phyloP scores from a whole-genome alignment of 2,797 vertebrate genomes.

The Danio tinwini region DNA sequence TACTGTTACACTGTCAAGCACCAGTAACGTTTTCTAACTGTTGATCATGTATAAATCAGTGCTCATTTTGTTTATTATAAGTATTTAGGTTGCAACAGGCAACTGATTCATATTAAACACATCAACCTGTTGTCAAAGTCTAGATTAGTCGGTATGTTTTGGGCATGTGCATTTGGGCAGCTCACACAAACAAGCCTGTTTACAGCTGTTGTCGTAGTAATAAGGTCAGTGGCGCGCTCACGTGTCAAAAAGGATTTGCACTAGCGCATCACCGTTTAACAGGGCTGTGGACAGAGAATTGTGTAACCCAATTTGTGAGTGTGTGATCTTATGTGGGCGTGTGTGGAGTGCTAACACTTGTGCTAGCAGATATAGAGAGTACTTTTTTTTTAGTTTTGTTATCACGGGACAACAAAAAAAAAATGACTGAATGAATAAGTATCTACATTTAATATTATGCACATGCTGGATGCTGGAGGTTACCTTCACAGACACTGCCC shows the following conservation, averaged over 20 bases:
- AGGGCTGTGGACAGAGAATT: slow-evolving; percentile 36
- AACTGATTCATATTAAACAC: neutral
- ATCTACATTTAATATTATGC: neutral
- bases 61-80: neutral
- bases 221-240: slow-evolving; percentile 76
- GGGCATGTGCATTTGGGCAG: neutral
- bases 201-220: slow-evolving; percentile 76
- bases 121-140: neutral
- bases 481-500: slow-evolving; percentile 9
- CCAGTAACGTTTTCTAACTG: neutral
- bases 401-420: neutral
- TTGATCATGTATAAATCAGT: neutral
- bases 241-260: slow-evolving; percentile 79
- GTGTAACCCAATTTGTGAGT: slow-evolving; percentile 35
- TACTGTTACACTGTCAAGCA: neutral
- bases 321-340: slow-evolving; percentile 38
- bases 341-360: slow-evolving; percentile 22
- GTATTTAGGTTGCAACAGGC: neutral
- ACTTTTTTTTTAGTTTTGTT: too few species aligned
- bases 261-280: slow-evolving; percentile 73
- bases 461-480: slow-evolving; percentile 4
- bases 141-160: neutral
- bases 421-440: neutral
- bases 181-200: slow-evolving; percentile 41
- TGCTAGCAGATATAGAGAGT: neutral